Evolutionary conservation across 2,113 vertebrate genomes (phyloP), one percentile per base, ranked within the genome.

Genomic region (Petromus typicus): DNA sequence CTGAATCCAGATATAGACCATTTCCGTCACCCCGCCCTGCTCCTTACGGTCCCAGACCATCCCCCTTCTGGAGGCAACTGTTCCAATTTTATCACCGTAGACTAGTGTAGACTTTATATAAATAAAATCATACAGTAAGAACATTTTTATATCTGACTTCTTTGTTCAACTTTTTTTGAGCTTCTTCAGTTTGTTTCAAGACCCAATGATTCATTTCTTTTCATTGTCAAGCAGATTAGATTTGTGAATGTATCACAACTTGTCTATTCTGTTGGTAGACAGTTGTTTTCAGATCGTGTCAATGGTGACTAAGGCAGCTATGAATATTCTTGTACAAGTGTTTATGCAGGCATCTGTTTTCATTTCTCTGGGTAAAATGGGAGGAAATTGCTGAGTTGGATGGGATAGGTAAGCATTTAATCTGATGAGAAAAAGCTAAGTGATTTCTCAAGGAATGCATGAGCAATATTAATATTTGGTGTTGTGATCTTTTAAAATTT

Each of bases 81-180:
- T 20, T 59, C 32, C 25, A 32, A 71, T 86, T 83, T 83, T 90
- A 20, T 30, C 30, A 40, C 20, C 34, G n/a, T 67, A 40, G 73
- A 45, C 86, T 64, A 89, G 12, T 7, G 30, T 94, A n/a, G 27
- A 66, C 8, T 51, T 59, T 18, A 45, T 64, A 34, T 57, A 78
- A 56, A 89, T 27, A 18, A n/a, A 81, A 34, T 25, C 43, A 57
- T 3, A 56, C 3, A 71, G 14, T 64, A 20, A 20, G 18, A 12
- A 51, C 11, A 34, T 22, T 85, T 69, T 69, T 14, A 87, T 23
- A 14, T 64, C 51, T 69, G 48, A 85, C 59, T 87, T 79, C 83
- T 87, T 84, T 69, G 61, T 86, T 91, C 45, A 83, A 54, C 54
- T 83, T 93, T 40, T 90, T 90, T 69, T 75, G n/a, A 86, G 59